A percentile compares a stretch with the other conserved stretches of the same genome.
Conservation (phyloP, 2,113 vertebrate species). For the Forbesichthys agassizii region DNA sequence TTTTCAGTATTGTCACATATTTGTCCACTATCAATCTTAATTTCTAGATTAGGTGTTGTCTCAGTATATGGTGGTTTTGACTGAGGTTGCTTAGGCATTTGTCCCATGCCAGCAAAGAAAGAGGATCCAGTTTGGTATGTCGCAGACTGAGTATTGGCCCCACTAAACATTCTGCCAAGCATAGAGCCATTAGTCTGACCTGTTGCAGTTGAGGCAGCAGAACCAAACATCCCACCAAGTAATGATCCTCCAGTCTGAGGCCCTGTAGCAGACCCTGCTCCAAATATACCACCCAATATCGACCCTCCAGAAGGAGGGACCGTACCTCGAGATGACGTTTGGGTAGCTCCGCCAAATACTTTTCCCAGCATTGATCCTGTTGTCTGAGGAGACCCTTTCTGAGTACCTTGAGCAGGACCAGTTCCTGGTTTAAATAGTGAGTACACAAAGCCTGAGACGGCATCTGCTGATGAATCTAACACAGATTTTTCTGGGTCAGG, state of each 20-base stretch:
- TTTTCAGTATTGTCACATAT: conserved; percentile 10
- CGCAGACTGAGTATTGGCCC: conserved; percentile 42
- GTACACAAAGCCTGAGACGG: conserved; percentile 86
- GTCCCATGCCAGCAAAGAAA: conserved; percentile 51
- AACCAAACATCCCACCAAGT: conserved; percentile 65
- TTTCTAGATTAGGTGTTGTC: conserved; percentile 27
- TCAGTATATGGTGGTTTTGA: conserved; percentile 30
- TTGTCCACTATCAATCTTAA: conserved; percentile 33
- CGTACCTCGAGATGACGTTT: conserved; percentile 38
- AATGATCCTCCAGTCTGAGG: conserved; percentile 57
- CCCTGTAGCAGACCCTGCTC: conserved; percentile 48
- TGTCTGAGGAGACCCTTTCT: conserved; percentile 45
- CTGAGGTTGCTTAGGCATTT: conserved; percentile 50
- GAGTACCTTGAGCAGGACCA: conserved; percentile 48
- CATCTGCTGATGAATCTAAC: conserved; percentile 80
- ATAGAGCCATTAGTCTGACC: conserved; percentile 56
- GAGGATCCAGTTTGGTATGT: conserved; percentile 55
- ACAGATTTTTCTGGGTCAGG: conserved; percentile 75
- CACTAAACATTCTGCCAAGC: conserved; percentile 69
- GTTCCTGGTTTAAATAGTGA: conserved; percentile 67
- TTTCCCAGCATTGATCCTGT: conserved; percentile 57
- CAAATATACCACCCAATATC: conserved; percentile 67
- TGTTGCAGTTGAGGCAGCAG: conserved; percentile 36
- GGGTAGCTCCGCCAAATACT: conserved; percentile 58
- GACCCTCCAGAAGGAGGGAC: conserved; percentile 44